These are phyloP conservation scores for Poecilia gillii DNA, from an alignment of 2,797 vertebrate species.

Conservation along the genomic window DNA sequence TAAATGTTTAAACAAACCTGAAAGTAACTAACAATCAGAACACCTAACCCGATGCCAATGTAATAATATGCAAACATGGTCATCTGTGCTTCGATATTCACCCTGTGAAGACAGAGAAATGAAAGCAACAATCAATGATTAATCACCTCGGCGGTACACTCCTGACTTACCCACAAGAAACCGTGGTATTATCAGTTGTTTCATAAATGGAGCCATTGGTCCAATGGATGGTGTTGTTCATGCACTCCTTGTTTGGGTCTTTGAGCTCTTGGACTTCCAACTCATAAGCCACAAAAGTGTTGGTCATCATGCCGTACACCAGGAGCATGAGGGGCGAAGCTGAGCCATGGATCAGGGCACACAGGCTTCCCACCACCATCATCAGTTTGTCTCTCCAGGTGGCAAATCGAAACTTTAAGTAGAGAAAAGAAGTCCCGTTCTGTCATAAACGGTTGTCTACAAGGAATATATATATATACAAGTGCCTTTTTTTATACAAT, in stretches of 20 bases:
- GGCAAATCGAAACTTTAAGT: slow-evolving; percentile 88
- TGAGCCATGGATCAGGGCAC: slow-evolving; percentile 88
- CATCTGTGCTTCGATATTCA: slow-evolving; percentile 82
- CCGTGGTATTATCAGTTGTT: slow-evolving; percentile 62
- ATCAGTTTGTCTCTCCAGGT: slow-evolving; percentile 84
- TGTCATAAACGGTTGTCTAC: neutral
- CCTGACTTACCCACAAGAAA: slow-evolving; percentile 77
- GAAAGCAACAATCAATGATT: neutral
- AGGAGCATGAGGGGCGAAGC: slow-evolving; percentile 88
- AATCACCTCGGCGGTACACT: slow-evolving; percentile 3
- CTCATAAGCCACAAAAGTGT: slow-evolving; percentile 92
- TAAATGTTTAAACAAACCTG: slow-evolving; percentile 70
- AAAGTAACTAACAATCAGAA: slow-evolving; percentile 81
- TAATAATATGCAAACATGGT: slow-evolving; percentile 85
- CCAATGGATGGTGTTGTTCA: slow-evolving; percentile 88
- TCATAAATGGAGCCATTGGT: slow-evolving; percentile 80
- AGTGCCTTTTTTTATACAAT: neutral
- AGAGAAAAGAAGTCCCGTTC: neutral
- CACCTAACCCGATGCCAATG: slow-evolving; percentile 77
- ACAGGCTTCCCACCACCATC: slow-evolving; percentile 89
- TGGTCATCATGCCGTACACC: slow-evolving; percentile 90
- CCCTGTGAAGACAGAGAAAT: slow-evolving; percentile 61
- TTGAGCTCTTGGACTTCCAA: slow-evolving; percentile 86
- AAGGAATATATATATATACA: neutral
- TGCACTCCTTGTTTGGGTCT: slow-evolving; percentile 86